These are phyloP conservation scores for Bugulina stolonifera DNA, from an alignment of 2,888 invertebrate genomes.

Conservation along the genomic window DNA sequence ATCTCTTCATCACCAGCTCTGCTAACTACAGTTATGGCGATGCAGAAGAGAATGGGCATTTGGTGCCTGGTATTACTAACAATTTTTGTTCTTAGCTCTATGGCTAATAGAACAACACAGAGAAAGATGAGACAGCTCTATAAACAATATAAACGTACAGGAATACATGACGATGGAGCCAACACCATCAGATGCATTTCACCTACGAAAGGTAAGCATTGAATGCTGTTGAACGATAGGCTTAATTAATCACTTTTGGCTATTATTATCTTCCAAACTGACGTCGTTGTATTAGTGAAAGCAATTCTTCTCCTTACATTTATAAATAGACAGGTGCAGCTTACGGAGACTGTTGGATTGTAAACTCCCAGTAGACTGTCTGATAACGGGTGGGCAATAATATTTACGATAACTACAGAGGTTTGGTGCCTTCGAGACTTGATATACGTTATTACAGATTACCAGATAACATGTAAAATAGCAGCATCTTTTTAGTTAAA, in stretches of 20 bases:
- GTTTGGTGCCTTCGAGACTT: not conserved
- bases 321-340: too few species aligned
- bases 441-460: not conserved
- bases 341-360: too few species aligned
- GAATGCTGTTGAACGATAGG: not conserved
- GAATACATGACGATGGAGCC: not conserved
- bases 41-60: too few species aligned
- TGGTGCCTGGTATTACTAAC: too few species aligned
- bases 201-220: not conserved
- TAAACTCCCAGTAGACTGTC: not conserved
- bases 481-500: not conserved
- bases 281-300: too few species aligned
- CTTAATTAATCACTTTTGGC: too few species aligned
- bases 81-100: too few species aligned
- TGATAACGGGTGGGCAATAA: not conserved
- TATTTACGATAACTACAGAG: not conserved
- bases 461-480: not conserved
- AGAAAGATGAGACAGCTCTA: constrained; percentile 23
- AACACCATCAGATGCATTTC: constrained; percentile 14
- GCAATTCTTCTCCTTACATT: too few species aligned
- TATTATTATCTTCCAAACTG: too few species aligned
- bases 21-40: too few species aligned
- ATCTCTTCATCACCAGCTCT: too few species aligned
- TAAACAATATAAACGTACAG: not conserved
- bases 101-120: not conserved